A percentile compares a stretch with the other conserved stretches of the same genome.
Evolutionary conservation across 35 echinoderm and acorn worm genomes (phyloP).

Genomic region (Eucidaris tribuloides): DNA sequence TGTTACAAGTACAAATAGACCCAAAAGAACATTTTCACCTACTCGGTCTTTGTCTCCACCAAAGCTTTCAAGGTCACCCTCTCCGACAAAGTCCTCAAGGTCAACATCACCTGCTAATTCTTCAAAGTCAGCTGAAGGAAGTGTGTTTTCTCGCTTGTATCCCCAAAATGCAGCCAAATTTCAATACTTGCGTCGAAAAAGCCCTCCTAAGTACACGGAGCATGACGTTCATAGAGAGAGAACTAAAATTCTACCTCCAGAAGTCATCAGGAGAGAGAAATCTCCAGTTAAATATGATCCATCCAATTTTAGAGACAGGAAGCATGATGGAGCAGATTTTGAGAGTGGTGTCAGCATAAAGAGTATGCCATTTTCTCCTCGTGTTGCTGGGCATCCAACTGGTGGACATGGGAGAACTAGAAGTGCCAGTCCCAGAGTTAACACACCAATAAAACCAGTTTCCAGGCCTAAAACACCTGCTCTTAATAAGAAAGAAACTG

Average conservation of each 20-base stretch:
- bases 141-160: constrained; percentile 94
- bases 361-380: too few relatives aligned
- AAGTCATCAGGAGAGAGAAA: constrained; percentile 44
- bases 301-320: background rate
- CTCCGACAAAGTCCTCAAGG: constrained; percentile 15
- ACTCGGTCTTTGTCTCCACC: background rate
- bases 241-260: constrained; percentile 14
- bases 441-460: constrained; percentile 10
- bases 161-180: constrained; percentile 74
- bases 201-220: constrained; percentile 18
- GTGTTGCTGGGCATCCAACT: too few relatives aligned
- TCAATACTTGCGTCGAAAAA: constrained; percentile 70
- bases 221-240: constrained; percentile 21
- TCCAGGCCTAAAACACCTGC: background rate
- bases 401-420: constrained; percentile 6
- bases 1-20: background rate
- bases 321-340: background rate
- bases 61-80: background rate
- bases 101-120: constrained; percentile 23
- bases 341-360: background rate
- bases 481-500: background rate
- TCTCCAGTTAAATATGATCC: constrained; percentile 13
- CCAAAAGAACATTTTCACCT: background rate
- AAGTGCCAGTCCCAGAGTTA: constrained; percentile 13
- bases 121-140: background rate